Conservation (phyloP, 2,888 invertebrate genomes). For the Andrena camellia region DNA sequence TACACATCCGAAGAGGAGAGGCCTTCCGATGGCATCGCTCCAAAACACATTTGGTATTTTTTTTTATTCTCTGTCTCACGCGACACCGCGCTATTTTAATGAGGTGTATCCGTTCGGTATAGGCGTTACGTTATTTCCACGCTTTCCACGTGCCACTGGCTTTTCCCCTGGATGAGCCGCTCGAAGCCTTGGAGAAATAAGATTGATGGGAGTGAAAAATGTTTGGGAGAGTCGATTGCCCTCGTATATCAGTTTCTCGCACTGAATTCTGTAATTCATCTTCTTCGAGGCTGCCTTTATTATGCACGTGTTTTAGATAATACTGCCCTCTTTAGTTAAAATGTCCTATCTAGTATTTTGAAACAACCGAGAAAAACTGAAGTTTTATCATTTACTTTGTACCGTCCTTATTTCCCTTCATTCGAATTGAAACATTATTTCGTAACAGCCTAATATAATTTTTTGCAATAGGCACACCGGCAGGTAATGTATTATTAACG, state of each 20-base stretch:
- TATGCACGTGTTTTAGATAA: too few relatives aligned
- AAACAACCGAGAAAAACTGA: too few relatives aligned
- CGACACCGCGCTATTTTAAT: constrained; percentile 68
- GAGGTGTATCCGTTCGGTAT: constrained; percentile 62
- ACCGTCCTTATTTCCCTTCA: too few relatives aligned
- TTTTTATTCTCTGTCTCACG: constrained; percentile 49
- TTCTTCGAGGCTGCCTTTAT: too few relatives aligned
- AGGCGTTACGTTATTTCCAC: constrained; percentile 63
- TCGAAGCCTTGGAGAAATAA: not conserved
- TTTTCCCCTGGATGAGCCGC: not conserved
- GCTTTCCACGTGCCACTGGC: constrained; percentile 40
- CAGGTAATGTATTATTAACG: too few relatives aligned
- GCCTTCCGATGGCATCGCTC: constrained; percentile 57
- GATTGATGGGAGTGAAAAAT: not conserved
- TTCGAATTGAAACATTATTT: too few relatives aligned
- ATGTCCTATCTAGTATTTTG: too few relatives aligned
- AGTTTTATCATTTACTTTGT: too few relatives aligned
- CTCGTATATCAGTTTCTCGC: not conserved
- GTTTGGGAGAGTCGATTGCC: not conserved
- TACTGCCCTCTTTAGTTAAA: too few relatives aligned
- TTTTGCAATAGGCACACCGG: too few relatives aligned
- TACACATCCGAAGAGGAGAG: constrained; percentile 12
- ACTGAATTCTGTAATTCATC: not conserved
- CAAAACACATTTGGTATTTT: constrained; percentile 67
- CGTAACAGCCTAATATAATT: too few relatives aligned